Conservation (phyloP, 2,797 vertebrate genomes). For the Poeciliopsis gracilis region DNA sequence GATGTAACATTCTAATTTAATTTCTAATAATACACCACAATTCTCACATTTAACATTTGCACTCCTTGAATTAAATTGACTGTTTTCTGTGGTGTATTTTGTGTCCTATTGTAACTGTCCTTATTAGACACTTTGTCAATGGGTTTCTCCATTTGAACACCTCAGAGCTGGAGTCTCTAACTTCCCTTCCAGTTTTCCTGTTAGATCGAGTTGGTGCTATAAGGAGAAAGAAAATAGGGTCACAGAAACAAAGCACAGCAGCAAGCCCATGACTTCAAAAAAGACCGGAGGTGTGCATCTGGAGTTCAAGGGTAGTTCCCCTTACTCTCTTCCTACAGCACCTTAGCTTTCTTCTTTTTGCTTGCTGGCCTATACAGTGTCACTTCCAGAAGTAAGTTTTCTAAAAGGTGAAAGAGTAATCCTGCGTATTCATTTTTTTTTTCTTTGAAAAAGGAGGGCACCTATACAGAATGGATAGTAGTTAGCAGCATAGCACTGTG, state of each 20-base stretch:
- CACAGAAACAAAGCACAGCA: conserved; percentile 36
- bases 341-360: conserved; percentile 52
- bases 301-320: conserved; percentile 55
- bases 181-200: conserved; percentile 32
- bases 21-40: not conserved
- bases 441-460: conserved; percentile 25
- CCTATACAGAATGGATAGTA: conserved; percentile 29
- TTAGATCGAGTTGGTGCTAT: conserved; percentile 33
- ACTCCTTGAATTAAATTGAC: not conserved
- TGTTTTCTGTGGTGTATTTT: not conserved
- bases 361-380: conserved; percentile 28
- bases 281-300: conserved; percentile 51
- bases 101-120: not conserved
- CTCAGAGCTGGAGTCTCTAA: conserved; percentile 13
- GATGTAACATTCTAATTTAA: conserved; percentile 19
- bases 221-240: conserved; percentile 9
- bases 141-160: conserved; percentile 21
- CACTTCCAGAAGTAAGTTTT: conserved; percentile 61
- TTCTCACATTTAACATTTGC: conserved; percentile 27
- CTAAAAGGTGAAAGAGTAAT: conserved; percentile 62
- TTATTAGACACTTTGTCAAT: not conserved
- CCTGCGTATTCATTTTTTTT: not conserved
- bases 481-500: conserved; percentile 3
- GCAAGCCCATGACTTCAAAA: conserved; percentile 57
- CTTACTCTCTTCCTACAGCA: conserved; percentile 40